These are phyloP conservation scores for Psilanteris sp. DNA, from an alignment of 1,140 invertebrate species.

Conservation along the genomic window DNA sequence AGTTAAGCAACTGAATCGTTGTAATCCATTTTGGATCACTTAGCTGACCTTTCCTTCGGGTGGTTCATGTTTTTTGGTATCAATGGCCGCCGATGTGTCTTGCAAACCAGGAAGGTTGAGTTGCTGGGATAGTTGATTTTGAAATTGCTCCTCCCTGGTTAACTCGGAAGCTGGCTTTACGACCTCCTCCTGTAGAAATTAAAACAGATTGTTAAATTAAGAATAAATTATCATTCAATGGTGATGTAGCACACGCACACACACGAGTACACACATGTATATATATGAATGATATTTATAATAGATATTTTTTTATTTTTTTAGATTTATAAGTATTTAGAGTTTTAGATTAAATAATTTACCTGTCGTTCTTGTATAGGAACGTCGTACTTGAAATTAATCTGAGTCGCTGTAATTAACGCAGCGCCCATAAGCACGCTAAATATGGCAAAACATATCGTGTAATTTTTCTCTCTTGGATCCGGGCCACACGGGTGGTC, in stretches of 20 bases:
- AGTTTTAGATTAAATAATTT: too few species aligned
- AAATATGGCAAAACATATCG: constrained; percentile 98
- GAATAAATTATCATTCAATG: too few species aligned
- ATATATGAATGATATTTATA: too few species aligned
- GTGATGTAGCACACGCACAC: too few species aligned
- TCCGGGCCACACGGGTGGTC: constrained; percentile 94
- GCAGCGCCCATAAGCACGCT: constrained; percentile 98
- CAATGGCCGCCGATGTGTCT: constrained; percentile 81
- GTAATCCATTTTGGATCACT: too few species aligned
- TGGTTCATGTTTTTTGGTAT: constrained; percentile 73
- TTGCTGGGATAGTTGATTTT: constrained; percentile 89
- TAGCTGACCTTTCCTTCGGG: constrained; percentile 81
- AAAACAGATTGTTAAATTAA: too few species aligned
- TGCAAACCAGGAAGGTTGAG: constrained; percentile 88
- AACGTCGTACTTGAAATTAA: constrained; percentile 88
- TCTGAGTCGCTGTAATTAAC: constrained; percentile 94
- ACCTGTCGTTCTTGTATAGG: constrained; percentile 68
- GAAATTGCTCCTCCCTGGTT: constrained; percentile 86
- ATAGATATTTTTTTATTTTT: too few species aligned
- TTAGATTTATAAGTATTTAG: too few species aligned
- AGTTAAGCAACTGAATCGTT: too few species aligned
- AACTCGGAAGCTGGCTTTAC: constrained; percentile 76
- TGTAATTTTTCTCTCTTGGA: constrained; percentile 97
- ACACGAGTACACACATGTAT: too few species aligned
- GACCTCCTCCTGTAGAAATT: constrained; percentile 75